phyloP scores from a whole-genome alignment of 2,888 invertebrate genomes.

The Caenorhabditis virilis region DNA sequence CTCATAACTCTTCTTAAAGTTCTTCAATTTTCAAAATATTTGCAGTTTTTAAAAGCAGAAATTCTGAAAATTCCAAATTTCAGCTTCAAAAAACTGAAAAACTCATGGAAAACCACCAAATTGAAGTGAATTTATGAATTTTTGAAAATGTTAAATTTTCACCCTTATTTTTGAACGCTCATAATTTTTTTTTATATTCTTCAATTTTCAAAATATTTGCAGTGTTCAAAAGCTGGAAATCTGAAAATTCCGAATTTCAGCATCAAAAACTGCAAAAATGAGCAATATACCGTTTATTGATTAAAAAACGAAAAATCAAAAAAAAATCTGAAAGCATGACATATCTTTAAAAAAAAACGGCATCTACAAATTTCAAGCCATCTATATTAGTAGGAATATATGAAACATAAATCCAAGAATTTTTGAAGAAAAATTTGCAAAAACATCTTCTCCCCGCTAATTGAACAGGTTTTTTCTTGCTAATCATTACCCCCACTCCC shows the following conservation, averaged over 20 bases:
- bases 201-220: background rate
- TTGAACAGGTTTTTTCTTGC: background rate
- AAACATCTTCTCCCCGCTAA: slow-evolving; percentile 1
- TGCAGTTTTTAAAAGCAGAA: too few species aligned
- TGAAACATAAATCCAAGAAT: too few species aligned
- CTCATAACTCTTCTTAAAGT: too few species aligned
- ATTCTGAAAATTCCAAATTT: slow-evolving; percentile 1
- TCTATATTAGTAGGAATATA: too few species aligned
- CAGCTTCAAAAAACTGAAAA: slow-evolving; percentile 2
- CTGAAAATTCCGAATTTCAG: too few species aligned
- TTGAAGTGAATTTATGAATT: slow-evolving; percentile 9
- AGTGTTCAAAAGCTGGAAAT: background rate
- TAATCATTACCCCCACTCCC: slow-evolving; percentile 15
- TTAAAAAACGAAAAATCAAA: too few species aligned
- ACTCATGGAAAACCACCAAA: too few species aligned
- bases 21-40: too few species aligned
- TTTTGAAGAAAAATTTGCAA: background rate
- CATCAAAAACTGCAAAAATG: background rate
- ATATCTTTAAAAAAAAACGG: too few species aligned
- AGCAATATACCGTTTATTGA: background rate
- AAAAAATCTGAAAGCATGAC: too few species aligned
- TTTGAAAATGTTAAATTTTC: slow-evolving; percentile 3
- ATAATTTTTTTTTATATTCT: background rate
- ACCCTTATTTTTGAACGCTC: background rate
- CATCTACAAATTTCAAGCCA: too few species aligned